Base-by-base conservation (phyloP, 2,113 vertebrate species). In the Alethe castanea region DNA sequence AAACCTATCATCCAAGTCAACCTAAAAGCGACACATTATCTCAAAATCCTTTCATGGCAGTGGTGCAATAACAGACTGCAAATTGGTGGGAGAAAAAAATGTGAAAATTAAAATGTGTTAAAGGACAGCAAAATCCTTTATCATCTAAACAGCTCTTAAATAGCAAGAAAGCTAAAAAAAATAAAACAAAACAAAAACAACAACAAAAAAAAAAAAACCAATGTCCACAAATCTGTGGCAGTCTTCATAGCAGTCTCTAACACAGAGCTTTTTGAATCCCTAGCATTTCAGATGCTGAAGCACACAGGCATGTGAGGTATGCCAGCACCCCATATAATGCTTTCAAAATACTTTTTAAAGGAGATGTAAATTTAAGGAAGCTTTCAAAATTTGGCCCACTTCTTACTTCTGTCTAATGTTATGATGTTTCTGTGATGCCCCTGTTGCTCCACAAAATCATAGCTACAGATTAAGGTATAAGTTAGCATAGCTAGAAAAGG, bases 351-450 rank as follows among this genome's bases (percentile, higher is more conserved):
- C 13, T 64, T 10, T 54, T 79, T 70, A 62, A 48, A 85, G 86
- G 17, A 72, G 4, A 56, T 10, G 48, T 0, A 66, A 36, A 66
- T n/a, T 64, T 26, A 74, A 79, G 33, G 16, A 76, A 71, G 15
- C 6, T 78, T 84, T 56, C 59, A 22, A 88, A 24, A 64, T 88
- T 80, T 5, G 2, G 40, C 45, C 57, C 13, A 20, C 31, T 47
- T 79, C 22, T 72, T 74, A 45, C 11, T 81, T 69, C 14, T 64
- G 6, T 22, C 14, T 77, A 40, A 48, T 5, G 1, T 28, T 42
- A 62, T 1, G 0, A 12, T 29, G 12, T 24, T 71, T 45, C 40
- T 62, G 22, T 36, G 12, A 50, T 11, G 13, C 2, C 17, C 11
- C 61, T 53, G 14, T 19, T 81, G 4, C 31, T 50, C 62, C 69